Evolutionary conservation across 2,797 vertebrate species (phyloP).

Genomic region (Oryzias sinensis): DNA sequence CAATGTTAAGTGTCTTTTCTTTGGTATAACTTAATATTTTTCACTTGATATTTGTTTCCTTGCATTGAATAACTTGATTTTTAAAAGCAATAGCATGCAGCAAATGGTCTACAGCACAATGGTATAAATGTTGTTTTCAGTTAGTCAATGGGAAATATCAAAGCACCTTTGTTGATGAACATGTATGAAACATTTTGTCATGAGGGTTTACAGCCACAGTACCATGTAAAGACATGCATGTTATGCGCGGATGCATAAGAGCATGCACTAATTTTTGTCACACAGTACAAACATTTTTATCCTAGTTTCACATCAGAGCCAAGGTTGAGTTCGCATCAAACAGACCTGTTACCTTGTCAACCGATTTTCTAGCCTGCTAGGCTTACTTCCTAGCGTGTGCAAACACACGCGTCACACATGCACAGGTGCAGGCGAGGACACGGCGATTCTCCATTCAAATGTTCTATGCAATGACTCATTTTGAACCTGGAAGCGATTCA

Average conservation of each 20-base stretch:
- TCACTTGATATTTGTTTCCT: conserved; percentile 67
- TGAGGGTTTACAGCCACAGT: conserved; percentile 68
- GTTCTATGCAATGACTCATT: conserved; percentile 98
- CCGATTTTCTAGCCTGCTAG: conserved; percentile 58
- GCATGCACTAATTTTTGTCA: conserved; percentile 47
- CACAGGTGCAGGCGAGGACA: conserved; percentile 68
- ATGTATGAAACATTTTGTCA: conserved; percentile 64
- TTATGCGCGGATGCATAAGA: conserved; percentile 50
- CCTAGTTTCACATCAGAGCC: conserved; percentile 51
- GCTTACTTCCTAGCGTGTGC: conserved; percentile 65
- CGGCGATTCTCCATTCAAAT: conserved; percentile 87
- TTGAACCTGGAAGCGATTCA: conserved; percentile 72
- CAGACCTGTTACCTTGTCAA: conserved; percentile 55
- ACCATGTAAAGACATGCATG: conserved; percentile 62
- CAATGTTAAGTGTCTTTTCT: conserved; percentile 69
- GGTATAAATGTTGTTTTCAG: conserved; percentile 74
- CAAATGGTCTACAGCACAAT: conserved; percentile 94
- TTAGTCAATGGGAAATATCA: conserved; percentile 77
- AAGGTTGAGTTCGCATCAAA: conserved; percentile 53
- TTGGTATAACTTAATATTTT: conserved; percentile 82
- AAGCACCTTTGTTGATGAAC: conserved; percentile 62
- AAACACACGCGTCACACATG: conserved; percentile 31
- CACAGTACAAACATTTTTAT: conserved; percentile 17
- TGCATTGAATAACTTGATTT: conserved; percentile 82
- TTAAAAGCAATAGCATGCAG: conserved; percentile 98